Conservation (phyloP, 2,888 invertebrate genomes). For the Atherix ibis region DNA sequence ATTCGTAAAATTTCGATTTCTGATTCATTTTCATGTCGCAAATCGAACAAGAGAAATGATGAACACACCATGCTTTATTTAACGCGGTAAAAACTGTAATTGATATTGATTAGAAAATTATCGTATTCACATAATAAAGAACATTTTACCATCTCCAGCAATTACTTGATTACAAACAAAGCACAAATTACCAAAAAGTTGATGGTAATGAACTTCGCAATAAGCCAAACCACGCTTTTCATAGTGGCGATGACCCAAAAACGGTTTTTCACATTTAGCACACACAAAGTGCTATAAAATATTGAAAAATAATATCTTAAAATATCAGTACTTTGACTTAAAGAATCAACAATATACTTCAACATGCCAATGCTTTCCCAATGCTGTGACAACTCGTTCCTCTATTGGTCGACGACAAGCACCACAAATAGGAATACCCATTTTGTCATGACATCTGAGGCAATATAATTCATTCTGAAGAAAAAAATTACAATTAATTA, state of each 20-base stretch:
- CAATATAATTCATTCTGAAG: conserved; percentile 86
- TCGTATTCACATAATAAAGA: not conserved
- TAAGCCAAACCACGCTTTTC: conserved; percentile 97
- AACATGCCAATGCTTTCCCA: conserved; percentile 98
- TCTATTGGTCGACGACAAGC: conserved; percentile 98
- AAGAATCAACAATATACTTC: conserved; percentile 41
- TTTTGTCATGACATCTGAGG: conserved; percentile 95
- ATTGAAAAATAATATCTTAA: conserved; percentile 5
- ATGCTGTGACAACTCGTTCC: conserved; percentile 93
- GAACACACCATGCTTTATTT: conserved; percentile 98
- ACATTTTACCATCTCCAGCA: conserved; percentile 74
- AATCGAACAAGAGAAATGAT: conserved; percentile 94
- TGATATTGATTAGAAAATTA: conserved; percentile 3
- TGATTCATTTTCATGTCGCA: conserved; percentile 94
- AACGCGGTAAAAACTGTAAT: conserved; percentile 85
- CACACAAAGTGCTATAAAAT: conserved; percentile 87
- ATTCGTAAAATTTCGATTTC: conserved; percentile 97
- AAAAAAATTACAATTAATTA: conserved; percentile 16
- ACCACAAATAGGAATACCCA: conserved; percentile 99
- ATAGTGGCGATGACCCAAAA: conserved; percentile 96
- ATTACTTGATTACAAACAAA: conserved; percentile 98
- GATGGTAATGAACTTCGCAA: conserved; percentile 98
- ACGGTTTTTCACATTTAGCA: conserved; percentile 98
- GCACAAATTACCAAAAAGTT: conserved; percentile 96
- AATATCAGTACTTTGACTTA: no score